A percentile compares a stretch with the other conserved stretches of the same genome.
These are phyloP conservation scores for Hydrolagus affinis DNA, from an alignment of 2,113 vertebrate species.

Conservation along the genomic window DNA sequence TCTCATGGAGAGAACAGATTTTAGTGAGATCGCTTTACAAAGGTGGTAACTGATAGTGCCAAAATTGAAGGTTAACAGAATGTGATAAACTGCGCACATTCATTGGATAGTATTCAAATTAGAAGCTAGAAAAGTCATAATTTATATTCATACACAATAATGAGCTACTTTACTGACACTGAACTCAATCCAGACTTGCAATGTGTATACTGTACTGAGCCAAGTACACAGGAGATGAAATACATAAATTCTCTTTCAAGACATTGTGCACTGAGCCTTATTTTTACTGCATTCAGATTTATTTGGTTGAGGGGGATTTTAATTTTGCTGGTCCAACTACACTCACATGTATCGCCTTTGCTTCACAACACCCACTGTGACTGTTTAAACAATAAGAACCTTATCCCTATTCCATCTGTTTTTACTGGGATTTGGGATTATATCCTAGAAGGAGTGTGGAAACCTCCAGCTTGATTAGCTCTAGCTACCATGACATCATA, in stretches of 20 bases:
- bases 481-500: conserved; percentile 24
- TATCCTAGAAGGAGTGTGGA: conserved; percentile 4
- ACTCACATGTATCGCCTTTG: neutral
- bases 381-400: neutral
- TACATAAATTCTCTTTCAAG: neutral
- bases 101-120: too few relatives aligned
- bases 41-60: too few relatives aligned
- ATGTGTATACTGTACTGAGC: neutral
- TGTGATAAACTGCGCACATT: too few relatives aligned
- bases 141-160: neutral
- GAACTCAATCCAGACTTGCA: neutral
- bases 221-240: neutral
- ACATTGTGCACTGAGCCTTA: neutral
- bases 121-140: too few relatives aligned
- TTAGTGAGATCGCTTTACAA: too few relatives aligned
- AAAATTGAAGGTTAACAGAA: too few relatives aligned
- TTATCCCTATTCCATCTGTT: neutral
- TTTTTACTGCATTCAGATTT: neutral
- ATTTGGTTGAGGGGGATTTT: neutral
- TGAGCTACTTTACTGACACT: neutral
- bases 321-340: neutral
- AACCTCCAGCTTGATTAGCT: conserved; percentile 13
- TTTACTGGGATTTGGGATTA: neutral
- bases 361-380: neutral
- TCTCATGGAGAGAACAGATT: too few relatives aligned